A percentile compares a stretch with the other conserved stretches of the same genome.
phyloP scores from a whole-genome alignment of 64 coral and sea anemone genomes.

The Platygyra sinensis region DNA sequence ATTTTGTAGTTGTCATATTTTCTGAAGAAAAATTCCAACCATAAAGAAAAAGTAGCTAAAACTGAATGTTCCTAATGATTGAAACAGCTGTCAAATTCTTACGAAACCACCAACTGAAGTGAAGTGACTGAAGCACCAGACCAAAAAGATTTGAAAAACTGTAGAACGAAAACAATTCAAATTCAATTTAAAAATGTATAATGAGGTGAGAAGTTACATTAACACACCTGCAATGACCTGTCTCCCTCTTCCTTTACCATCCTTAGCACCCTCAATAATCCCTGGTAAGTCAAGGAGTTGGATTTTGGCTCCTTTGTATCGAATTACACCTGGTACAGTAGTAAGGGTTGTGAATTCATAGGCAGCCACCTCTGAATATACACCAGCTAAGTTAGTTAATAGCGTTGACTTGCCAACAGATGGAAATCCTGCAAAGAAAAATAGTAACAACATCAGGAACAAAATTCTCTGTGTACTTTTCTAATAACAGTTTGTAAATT shows the following conservation, averaged over 20 bases:
- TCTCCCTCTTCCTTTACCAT: conserved; percentile 97
- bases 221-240: conserved; percentile 96
- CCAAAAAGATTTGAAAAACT: no score
- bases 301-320: conserved; percentile 97
- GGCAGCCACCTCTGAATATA: conserved; percentile 96
- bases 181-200: no score
- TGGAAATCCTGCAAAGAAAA: conserved; percentile 81
- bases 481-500: no score
- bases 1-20: no score
- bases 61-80: no score
- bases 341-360: conserved; percentile 99
- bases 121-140: no score
- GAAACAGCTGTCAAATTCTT: no score
- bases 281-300: conserved; percentile 96
- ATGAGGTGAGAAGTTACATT: no score
- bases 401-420: conserved; percentile 98
- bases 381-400: conserved; percentile 92
- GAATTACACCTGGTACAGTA: conserved; percentile 96
- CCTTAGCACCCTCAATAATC: conserved; percentile 99
- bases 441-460: neutral
- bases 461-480: neutral
- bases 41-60: no score
- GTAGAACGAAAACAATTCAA: no score
- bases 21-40: no score
- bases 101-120: no score